Conservation (phyloP, 2,888 invertebrate species). For the Heliconius charithonia region DNA sequence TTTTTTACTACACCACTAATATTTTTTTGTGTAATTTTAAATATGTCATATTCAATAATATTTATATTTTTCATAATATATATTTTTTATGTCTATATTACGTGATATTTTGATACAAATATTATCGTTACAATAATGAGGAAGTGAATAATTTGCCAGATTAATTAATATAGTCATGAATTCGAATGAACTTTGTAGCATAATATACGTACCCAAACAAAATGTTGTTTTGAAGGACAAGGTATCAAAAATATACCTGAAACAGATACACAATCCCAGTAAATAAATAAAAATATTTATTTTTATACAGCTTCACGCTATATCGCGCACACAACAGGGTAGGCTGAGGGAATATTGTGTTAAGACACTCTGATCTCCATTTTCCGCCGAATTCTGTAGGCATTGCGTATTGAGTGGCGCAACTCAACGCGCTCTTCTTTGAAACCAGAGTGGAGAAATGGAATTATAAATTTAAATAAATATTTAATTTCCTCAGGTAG, state of each 20-base stretch:
- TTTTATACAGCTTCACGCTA: no score
- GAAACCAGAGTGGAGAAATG: no score
- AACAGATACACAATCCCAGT: conserved; percentile 35
- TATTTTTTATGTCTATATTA: not conserved
- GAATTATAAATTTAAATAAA: no score
- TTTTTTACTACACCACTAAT: not conserved
- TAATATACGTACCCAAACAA: conserved; percentile 56
- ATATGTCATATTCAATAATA: no score
- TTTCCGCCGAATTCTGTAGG: no score
- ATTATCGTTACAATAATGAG: not conserved
- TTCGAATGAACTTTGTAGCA: not conserved
- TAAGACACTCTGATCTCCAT: no score
- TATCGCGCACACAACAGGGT: no score
- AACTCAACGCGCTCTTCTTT: no score
- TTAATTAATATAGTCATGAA: not conserved
- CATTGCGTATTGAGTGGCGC: no score
- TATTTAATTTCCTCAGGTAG: no score
- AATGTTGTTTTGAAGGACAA: conserved; percentile 57
- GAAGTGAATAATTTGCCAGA: not conserved
- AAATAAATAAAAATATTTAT: not conserved
- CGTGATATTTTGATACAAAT: not conserved
- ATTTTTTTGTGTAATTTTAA: no score
- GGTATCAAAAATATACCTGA: conserved; percentile 53
- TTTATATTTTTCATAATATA: not conserved
- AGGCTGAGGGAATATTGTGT: no score